phyloP scores from a whole-genome alignment of 2,888 invertebrate genomes.

The Drosophila emarginata region DNA sequence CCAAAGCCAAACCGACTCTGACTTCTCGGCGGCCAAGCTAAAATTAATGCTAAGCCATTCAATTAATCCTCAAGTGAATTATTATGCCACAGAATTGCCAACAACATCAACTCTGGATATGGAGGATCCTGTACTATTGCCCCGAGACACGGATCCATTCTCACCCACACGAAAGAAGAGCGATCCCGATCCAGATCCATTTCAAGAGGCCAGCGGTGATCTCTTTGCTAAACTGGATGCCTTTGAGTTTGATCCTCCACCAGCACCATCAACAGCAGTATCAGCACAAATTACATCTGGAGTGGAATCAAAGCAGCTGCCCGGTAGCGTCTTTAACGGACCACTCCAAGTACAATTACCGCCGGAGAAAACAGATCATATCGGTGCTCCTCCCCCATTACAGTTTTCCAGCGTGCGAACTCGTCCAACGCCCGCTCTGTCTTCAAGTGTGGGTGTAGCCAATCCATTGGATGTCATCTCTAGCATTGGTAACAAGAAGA shows the following conservation, averaged over 20 bases:
- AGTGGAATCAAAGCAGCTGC: constrained; percentile 54
- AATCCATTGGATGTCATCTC: constrained; percentile 82
- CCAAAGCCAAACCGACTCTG: constrained; percentile 31
- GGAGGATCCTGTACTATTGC: constrained; percentile 81
- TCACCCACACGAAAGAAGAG: constrained; percentile 82
- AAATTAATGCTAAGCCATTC: constrained; percentile 64
- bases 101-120: constrained; percentile 57
- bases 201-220: constrained; percentile 84
- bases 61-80: constrained; percentile 73
- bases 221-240: constrained; percentile 82
- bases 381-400: neutral
- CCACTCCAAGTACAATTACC: constrained; percentile 88
- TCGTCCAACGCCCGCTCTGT: constrained; percentile 59
- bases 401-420: constrained; percentile 64
- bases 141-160: constrained; percentile 82
- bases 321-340: constrained; percentile 84
- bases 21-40: constrained; percentile 63
- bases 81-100: constrained; percentile 74
- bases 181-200: constrained; percentile 92
- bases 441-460: constrained; percentile 31
- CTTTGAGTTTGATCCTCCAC: constrained; percentile 81
- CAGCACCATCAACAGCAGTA: constrained; percentile 22
- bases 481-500: constrained; percentile 82
- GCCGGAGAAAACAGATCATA: constrained; percentile 84
- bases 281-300: constrained; percentile 17